phyloP scores from a whole-genome alignment of 2,888 invertebrate genomes.

The Euphydryas editha region DNA sequence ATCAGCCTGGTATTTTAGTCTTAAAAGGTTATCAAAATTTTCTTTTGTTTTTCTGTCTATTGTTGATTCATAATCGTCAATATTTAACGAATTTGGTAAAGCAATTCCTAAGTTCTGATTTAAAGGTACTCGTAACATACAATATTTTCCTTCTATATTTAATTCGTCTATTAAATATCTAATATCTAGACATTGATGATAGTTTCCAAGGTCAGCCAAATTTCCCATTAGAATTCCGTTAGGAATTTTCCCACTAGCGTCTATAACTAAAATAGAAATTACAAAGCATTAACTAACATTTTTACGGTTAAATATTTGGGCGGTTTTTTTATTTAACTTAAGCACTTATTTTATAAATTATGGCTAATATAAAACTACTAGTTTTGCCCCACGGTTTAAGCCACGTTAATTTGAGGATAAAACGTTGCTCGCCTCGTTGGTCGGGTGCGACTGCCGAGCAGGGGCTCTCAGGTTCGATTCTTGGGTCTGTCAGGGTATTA shows the following conservation, averaged over 20 bases:
- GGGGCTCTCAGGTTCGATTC: no score
- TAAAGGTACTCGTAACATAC: conserved; percentile 55
- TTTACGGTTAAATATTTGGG: no score
- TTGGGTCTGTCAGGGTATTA: no score
- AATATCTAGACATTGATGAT: conserved; percentile 60
- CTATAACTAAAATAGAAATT: conserved; percentile 61
- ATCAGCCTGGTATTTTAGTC: conserved; percentile 16
- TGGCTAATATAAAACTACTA: no score
- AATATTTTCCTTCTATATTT: conserved; percentile 72
- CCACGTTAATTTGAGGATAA: no score
- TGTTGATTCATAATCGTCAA: neutral
- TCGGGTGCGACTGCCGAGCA: no score
- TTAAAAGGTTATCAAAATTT: neutral
- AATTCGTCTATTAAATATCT: conserved; percentile 46
- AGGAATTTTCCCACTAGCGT: conserved; percentile 70
- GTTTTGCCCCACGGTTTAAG: no score
- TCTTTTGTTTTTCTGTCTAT: neutral
- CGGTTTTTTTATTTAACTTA: no score
- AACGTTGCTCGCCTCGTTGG: no score
- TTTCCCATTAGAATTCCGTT: conserved; percentile 67
- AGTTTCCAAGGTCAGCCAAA: conserved; percentile 67
- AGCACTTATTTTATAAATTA: no score
- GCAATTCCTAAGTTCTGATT: conserved; percentile 31
- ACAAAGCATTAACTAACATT: neutral
- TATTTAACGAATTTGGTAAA: no score